Evolutionary conservation across 2,888 invertebrate species (phyloP).

Genomic region (Koerneria pararmatus): DNA sequence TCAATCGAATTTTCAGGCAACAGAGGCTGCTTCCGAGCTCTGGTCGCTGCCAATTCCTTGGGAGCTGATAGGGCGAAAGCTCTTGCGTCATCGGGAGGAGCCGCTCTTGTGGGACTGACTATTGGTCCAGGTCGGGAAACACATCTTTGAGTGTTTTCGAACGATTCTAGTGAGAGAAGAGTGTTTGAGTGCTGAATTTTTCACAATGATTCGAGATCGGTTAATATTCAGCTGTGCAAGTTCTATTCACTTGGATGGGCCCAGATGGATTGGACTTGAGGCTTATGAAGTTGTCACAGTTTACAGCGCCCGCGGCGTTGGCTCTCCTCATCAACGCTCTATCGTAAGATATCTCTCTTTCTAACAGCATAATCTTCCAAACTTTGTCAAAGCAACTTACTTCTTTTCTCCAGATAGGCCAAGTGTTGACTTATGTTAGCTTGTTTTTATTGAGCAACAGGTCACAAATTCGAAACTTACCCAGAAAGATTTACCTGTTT

Average conservation of each 20-base stretch:
- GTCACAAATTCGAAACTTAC: too few species aligned
- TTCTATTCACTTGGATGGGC: conserved; percentile 38
- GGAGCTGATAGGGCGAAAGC: conserved; percentile 31
- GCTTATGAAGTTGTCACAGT: conserved; percentile 31
- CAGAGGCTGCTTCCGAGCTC: conserved; percentile 35
- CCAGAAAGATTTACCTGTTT: too few species aligned
- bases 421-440: too few species aligned
- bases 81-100: conserved; percentile 38
- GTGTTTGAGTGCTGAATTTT: too few species aligned
- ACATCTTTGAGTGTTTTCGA: neutral
- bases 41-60: conserved; percentile 28
- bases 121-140: conserved; percentile 30
- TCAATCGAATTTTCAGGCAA: conserved; percentile 28
- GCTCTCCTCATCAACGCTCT: conserved; percentile 31
- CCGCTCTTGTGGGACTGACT: conserved; percentile 38
- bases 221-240: conserved; percentile 28
- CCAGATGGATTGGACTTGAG: conserved; percentile 31
- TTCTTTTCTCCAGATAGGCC: too few species aligned
- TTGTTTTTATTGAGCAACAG: too few species aligned
- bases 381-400: too few species aligned
- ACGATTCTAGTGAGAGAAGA: neutral
- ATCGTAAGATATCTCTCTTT: conserved; percentile 26
- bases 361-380: too few species aligned
- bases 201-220: too few species aligned
- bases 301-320: conserved; percentile 37